A percentile compares a stretch with the other conserved stretches of the same genome.
Evolutionary conservation across 2,113 vertebrate genomes (phyloP).

Genomic region (Carettochelys insculpta): DNA sequence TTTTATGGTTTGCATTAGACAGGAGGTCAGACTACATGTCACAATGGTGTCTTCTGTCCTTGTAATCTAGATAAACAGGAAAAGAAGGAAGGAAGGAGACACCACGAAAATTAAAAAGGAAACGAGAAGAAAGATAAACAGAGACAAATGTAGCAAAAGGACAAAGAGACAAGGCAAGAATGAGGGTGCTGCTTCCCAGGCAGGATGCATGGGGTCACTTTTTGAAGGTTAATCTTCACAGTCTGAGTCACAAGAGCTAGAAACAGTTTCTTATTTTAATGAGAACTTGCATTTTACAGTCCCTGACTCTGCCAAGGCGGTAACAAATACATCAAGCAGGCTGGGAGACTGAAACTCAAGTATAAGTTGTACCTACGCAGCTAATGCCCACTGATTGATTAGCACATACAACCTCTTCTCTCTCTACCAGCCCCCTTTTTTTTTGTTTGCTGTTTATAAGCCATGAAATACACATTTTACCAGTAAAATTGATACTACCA

Average conservation of each 20-base stretch:
- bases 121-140: background rate
- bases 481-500: background rate
- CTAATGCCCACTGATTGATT: background rate
- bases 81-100: background rate
- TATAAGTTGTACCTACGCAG: background rate
- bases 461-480: background rate
- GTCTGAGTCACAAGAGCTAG: background rate
- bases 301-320: fast-evolving
- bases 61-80: background rate
- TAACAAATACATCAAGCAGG: background rate
- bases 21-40: background rate
- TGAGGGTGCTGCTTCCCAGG: background rate
- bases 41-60: background rate
- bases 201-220: background rate
- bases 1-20: background rate
- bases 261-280: background rate
- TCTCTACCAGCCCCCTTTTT: no score
- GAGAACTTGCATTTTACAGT: background rate
- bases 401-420: background rate
- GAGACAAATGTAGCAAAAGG: fast-evolving
- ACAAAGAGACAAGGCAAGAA: background rate
- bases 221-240: background rate
- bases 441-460: background rate
- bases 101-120: background rate
- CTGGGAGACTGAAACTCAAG: background rate